Percentiles rank a stretch among this genome's conserved stretches.
These are phyloP conservation scores for Athene cunicularia DNA, from an alignment of 2,113 vertebrate genomes.

Conservation along the genomic window DNA sequence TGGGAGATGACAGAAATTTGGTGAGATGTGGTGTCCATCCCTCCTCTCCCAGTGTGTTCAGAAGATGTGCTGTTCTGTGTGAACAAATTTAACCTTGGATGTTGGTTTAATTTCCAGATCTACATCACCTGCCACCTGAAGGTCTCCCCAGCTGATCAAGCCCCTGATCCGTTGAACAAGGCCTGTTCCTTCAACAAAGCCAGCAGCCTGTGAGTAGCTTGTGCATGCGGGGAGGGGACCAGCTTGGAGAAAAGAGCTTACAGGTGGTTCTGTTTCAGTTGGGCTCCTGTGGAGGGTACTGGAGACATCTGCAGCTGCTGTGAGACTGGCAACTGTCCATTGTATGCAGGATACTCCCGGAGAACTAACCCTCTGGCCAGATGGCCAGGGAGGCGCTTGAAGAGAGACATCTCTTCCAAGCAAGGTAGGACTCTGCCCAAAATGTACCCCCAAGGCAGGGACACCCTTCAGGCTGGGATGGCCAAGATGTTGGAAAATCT, in stretches of 20 bases:
- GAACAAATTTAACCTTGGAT: not conserved
- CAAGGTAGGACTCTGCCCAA: not conserved
- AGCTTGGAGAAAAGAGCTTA: not conserved
- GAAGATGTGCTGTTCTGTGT: not conserved
- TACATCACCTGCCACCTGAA: conserved; percentile 53
- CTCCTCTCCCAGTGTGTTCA: accelerated
- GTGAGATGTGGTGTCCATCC: not conserved
- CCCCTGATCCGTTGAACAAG: conserved; percentile 17
- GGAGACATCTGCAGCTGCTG: conserved; percentile 59
- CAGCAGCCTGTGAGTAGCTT: conserved; percentile 17
- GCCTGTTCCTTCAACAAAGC: conserved; percentile 62
- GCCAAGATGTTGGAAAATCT: not conserved
- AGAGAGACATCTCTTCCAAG: not conserved
- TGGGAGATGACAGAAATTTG: not conserved
- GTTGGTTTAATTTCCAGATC: not conserved
- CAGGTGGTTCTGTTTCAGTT: not conserved
- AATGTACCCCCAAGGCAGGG: not conserved
- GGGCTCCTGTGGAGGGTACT: conserved; percentile 47
- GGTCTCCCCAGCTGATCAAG: conserved; percentile 19
- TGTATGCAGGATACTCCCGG: not conserved
- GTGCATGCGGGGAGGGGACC: accelerated
- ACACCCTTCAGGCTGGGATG: too few relatives aligned
- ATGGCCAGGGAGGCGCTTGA: not conserved
- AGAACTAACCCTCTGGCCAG: not conserved
- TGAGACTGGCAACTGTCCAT: not conserved